Evolutionary conservation across 2,888 invertebrate genomes (phyloP), one percentile per base, ranked within the genome.

Genomic region (Lissonota sp.): DNA sequence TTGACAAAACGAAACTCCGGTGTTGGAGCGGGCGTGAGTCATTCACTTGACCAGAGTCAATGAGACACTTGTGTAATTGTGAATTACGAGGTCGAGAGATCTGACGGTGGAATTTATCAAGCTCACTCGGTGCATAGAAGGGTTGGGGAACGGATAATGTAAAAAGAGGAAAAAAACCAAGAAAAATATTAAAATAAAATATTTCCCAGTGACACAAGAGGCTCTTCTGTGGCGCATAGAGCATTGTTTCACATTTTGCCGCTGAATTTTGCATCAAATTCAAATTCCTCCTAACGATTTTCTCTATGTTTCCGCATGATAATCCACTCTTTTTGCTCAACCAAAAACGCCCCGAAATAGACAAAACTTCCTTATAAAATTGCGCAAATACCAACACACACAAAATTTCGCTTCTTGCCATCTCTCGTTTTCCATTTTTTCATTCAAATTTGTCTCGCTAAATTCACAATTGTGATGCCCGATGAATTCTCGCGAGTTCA

Each of bases 31-130:
- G 46, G 80, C 80, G 82, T 89, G 90, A 90, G 86, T 90, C 90
- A 90, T 87, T 88, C 88, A 86, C 86, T 88, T 89, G 87, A 88
- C 86, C 71, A 81, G 73, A 86, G 88, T 89, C 88, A 90, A 89
- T 87, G 88, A 87, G 82, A 85, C 86, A 86, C 86, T 87, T 86
- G 88, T 86, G 84, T 85, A 86, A 87, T 87, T 86, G 85, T 82
- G 73, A 88, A 87, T 88, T 87, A 85, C 80, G 84, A 83, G 82
- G 79, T 76, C 71, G 72, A 58, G 76, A 71, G 62, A 49, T 79
- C 58, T 63, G 69, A 77, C 63, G 77, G 55, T 80, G 80, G 78
- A 83, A 83, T 84, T 83, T 80, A 76, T 85, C 51, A 62, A 76
- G 69, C 62, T 63, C 70, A 14, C 64, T 67, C 66, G 67, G 60